Evolutionary conservation across 2,888 invertebrate genomes (phyloP), one percentile per base, ranked within the genome.

Genomic region (Mimachlamys varia): DNA sequence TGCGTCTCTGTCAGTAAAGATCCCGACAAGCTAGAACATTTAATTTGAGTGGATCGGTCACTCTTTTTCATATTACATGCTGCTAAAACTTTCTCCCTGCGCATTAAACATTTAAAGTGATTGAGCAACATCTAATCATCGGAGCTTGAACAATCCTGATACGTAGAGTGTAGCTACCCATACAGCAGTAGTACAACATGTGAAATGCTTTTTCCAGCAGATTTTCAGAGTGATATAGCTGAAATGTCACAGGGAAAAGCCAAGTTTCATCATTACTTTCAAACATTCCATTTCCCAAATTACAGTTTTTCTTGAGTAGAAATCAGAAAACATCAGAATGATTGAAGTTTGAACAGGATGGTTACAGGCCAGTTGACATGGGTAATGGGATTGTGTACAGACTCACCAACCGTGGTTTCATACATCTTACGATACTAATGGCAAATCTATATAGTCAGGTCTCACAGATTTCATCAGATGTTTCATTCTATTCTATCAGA

Each of bases 281-380:
- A 33, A 76, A 76, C 76, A 76, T 76, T 27, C 33, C 76, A 62
- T 62, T 62, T 62, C 62, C 22, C n/a, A 62, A 62, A 62, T 62
- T 62, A 62, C 22, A 3, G 22, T 62, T 62, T 62, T 62, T 62
- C n/a, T 62, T 62, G n/a, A n/a, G 62, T 17, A 22, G n/a, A 62
- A 62, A 62, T 62, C 62, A 62, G 62, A 62, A 62, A 62, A n/a
- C 62, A 62, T 62, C 62, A 62, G 62, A 62, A n/a, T n/a, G 7
- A 62, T 62, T 3, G 10, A 5, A n/a, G n/a, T n/a, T 76, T 27
- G 33, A 44, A 44, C 44, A 44, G 44, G 27, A 15, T 76, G 33
- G 76, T 22, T 33, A 7, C 10, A 12, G 33, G 27, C 27, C n/a
- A n/a, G 62, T n/a, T 22, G 2, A 76, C 33, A 27, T 15, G n/a